Percentiles rank a stretch among this genome's conserved stretches.
phyloP scores from a whole-genome alignment of 2,888 invertebrate species.

The Caenorhabditis auriculariae region DNA sequence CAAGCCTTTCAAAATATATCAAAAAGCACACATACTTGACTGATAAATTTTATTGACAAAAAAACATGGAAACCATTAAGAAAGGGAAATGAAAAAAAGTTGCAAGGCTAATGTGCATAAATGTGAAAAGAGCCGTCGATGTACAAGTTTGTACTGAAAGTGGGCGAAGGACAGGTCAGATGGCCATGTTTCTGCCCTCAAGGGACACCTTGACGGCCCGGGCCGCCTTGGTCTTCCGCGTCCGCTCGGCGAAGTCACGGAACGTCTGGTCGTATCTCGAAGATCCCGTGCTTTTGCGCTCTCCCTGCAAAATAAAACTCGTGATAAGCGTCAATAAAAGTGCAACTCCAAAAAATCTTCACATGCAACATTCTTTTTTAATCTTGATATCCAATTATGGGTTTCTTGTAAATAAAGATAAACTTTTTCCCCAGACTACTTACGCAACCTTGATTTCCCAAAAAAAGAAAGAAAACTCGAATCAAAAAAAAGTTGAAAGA shows the following conservation, averaged over 20 bases:
- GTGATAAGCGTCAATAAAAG: too few species aligned
- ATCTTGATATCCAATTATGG: too few species aligned
- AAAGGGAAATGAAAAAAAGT: background rate
- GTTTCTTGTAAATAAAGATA: too few species aligned
- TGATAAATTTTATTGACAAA: too few species aligned
- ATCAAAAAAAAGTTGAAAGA: background rate
- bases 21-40: too few species aligned
- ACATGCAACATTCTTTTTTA: too few species aligned
- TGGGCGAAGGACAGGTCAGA: too few species aligned
- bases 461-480: background rate
- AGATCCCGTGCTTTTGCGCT: slow-evolving; percentile 32
- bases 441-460: background rate
- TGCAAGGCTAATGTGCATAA: background rate
- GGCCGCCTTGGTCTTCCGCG: slow-evolving; percentile 44
- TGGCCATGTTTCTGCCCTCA: slow-evolving; percentile 57
- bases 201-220: slow-evolving; percentile 55
- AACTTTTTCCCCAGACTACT: too few species aligned
- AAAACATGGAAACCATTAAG: too few species aligned
- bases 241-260: slow-evolving; percentile 59
- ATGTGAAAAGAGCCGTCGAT: background rate
- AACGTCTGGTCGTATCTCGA: slow-evolving; percentile 47
- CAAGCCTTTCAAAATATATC: too few species aligned
- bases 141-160: too few species aligned
- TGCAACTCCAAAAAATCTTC: too few species aligned
- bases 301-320: slow-evolving; percentile 16